Conservation (phyloP, 2,113 vertebrate species). For the Calypte anna region DNA sequence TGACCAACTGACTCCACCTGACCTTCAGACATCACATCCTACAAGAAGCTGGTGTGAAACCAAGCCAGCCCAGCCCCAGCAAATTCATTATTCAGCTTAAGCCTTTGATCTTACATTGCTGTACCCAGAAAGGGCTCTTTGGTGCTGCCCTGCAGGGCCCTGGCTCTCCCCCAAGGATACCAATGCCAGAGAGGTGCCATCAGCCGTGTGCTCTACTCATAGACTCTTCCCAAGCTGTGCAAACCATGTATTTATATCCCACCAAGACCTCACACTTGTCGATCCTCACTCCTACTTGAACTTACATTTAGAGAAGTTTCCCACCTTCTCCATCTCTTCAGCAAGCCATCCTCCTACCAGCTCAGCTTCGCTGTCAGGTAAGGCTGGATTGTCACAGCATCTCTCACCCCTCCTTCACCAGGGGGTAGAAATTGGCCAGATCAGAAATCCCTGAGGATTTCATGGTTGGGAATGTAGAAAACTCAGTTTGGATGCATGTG, state of each 20-base stretch:
- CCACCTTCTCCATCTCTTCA: constrained; percentile 34
- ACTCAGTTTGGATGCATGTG: rapidly evolving
- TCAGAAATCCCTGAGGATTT: not conserved
- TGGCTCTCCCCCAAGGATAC: not conserved
- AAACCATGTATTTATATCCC: not conserved
- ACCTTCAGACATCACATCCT: rapidly evolving
- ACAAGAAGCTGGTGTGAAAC: rapidly evolving
- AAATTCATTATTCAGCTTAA: rapidly evolving
- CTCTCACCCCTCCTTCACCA: not conserved
- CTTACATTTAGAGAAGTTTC: not conserved
- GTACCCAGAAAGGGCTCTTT: not conserved
- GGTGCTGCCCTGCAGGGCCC: not conserved
- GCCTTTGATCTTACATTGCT: not conserved
- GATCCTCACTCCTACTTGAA: constrained; percentile 19
- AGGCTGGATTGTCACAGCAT: not conserved
- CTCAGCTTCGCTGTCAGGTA: not conserved
- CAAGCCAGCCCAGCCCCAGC: rapidly evolving
- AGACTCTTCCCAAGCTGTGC: not conserved
- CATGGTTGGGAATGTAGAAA: rapidly evolving
- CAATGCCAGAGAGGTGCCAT: not conserved
- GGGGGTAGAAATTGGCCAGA: not conserved
- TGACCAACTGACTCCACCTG: rapidly evolving
- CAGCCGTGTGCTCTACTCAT: not conserved
- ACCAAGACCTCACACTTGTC: constrained; percentile 35
- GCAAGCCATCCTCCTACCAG: constrained; percentile 13